Conservation (phyloP, 2,888 invertebrate genomes). For the Amblyjoppa proteus region DNA sequence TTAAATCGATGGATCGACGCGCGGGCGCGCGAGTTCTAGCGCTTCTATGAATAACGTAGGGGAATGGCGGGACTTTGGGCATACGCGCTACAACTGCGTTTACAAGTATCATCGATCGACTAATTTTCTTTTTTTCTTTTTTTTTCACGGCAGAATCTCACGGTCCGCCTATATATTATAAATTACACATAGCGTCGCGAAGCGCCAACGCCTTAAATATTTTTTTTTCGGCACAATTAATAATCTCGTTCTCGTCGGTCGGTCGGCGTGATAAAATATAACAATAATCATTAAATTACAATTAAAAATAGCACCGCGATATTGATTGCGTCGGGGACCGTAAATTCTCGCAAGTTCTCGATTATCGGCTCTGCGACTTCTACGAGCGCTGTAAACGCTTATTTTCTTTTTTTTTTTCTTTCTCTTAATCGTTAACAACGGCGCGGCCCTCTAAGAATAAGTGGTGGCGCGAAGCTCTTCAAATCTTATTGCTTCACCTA, state of each 20-base stretch:
- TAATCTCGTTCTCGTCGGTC: constrained; percentile 32
- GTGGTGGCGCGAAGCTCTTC: constrained; percentile 76
- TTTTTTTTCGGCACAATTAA: constrained; percentile 49
- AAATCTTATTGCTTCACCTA: constrained; percentile 76
- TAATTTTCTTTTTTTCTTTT: constrained; percentile 20
- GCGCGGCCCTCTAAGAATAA: constrained; percentile 69
- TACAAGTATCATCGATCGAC: constrained; percentile 59
- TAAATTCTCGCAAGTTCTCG: constrained; percentile 42
- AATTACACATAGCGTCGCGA: constrained; percentile 55
- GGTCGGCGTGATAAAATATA: constrained; percentile 57
- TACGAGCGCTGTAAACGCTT: constrained; percentile 55
- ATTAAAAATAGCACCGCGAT: constrained; percentile 58
- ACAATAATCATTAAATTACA: constrained; percentile 44
- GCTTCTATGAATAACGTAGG: constrained; percentile 22
- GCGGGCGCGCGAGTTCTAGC: constrained; percentile 4
- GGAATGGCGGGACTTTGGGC: constrained; percentile 11
- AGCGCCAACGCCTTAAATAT: constrained; percentile 44
- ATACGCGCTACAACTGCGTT: constrained; percentile 43
- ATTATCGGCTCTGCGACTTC: constrained; percentile 36
- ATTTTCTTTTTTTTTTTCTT: constrained; percentile 11
- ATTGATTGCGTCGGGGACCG: constrained; percentile 39
- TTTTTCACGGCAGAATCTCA: constrained; percentile 42
- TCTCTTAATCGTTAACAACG: constrained; percentile 69
- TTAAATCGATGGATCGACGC: too few relatives aligned
- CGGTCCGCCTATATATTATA: constrained; percentile 33